These are phyloP conservation scores for Empidonax traillii DNA, from an alignment of 2,113 vertebrate genomes.

Conservation along the genomic window DNA sequence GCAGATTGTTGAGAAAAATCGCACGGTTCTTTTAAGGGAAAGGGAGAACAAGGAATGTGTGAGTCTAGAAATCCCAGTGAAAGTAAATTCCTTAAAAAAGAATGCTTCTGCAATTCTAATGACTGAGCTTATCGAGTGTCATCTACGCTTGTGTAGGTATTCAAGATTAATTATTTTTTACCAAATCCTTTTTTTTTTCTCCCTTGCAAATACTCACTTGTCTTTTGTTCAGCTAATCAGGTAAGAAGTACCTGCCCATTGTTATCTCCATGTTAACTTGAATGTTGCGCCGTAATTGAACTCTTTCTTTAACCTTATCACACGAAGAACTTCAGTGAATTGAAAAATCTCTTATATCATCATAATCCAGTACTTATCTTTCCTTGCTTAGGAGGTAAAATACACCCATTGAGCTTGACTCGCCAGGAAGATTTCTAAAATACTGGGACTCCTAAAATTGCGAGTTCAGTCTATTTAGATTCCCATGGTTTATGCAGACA, in stretches of 20 bases:
- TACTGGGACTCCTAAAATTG: background rate
- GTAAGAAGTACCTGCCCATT: background rate
- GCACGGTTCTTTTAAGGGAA: background rate
- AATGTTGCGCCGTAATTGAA: background rate
- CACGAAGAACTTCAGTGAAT: background rate
- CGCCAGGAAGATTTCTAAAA: background rate
- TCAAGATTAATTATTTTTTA: slow-evolving; percentile 36
- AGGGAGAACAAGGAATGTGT: background rate
- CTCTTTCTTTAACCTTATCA: slow-evolving; percentile 24
- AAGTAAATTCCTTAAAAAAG: background rate
- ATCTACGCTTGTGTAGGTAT: background rate
- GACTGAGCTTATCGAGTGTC: background rate
- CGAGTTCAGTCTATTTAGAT: background rate
- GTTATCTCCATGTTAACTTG: background rate
- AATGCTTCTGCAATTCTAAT: background rate
- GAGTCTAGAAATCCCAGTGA: slow-evolving; percentile 5
- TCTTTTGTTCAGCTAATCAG: slow-evolving; percentile 16
- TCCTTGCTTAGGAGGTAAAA: background rate
- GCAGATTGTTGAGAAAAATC: background rate
- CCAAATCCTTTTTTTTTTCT: background rate
- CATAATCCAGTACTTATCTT: slow-evolving; percentile 19
- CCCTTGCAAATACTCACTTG: background rate
- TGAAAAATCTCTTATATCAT: background rate
- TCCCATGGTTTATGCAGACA: background rate
- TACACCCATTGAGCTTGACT: background rate